Conservation (phyloP, 2,113 vertebrate species). For the Tychaedon coryphoeus region DNA sequence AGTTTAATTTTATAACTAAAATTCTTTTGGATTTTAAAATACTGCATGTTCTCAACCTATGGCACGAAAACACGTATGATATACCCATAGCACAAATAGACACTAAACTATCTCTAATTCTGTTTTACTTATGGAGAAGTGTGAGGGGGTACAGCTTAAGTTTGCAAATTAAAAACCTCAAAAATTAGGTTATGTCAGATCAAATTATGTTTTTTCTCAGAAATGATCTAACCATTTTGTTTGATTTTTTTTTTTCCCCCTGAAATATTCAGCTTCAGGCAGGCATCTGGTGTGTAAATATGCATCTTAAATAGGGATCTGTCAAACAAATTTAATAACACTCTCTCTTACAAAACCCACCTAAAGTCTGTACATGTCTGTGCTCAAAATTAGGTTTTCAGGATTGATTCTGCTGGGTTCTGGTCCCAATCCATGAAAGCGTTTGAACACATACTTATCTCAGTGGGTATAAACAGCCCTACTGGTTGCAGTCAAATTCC, state of each 20-base stretch:
- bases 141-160: not conserved
- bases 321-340: constrained; percentile 33
- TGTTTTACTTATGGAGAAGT: not conserved
- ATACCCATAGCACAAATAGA: not conserved
- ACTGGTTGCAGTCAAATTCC: not conserved
- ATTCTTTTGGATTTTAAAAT: not conserved
- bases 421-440: not conserved
- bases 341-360: constrained; percentile 12
- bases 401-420: not conserved
- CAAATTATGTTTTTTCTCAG: constrained; percentile 7
- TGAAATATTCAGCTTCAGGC: constrained; percentile 24
- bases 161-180: not conserved
- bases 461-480: not conserved
- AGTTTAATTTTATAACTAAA: not conserved
- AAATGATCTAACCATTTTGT: not conserved
- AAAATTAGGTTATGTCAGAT: not conserved
- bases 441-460: not conserved
- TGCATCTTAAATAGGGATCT: constrained; percentile 23
- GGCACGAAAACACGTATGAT: not conserved
- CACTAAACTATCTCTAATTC: not conserved
- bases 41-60: not conserved
- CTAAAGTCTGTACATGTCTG: not conserved
- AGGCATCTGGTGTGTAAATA: constrained; percentile 30
- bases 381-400: not conserved
- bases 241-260: not conserved